phyloP scores from a whole-genome alignment of 2,888 invertebrate genomes.

The Cynaeus angustus region DNA sequence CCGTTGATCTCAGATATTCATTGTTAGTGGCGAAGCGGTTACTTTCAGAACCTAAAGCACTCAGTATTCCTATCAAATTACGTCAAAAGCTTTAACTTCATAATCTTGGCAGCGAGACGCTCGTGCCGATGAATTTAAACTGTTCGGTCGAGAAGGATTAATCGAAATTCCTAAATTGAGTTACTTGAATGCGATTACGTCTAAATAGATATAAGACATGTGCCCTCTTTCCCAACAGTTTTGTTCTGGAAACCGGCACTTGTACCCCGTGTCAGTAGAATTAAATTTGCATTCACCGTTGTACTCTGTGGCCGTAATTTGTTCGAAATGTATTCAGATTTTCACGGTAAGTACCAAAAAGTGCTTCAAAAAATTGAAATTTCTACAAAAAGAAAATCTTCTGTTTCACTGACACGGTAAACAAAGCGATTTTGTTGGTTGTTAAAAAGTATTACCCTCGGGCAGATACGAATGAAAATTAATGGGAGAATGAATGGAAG shows the following conservation, averaged over 20 bases:
- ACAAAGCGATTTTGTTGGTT: no score
- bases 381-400: no score
- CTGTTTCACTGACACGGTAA: no score
- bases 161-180: conserved; percentile 51
- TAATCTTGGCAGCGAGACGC: conserved; percentile 48
- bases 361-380: no score
- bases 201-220: conserved; percentile 49
- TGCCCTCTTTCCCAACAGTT: conserved; percentile 49
- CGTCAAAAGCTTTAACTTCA: conserved; percentile 52
- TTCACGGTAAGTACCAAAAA: no score
- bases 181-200: conserved; percentile 50
- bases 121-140: conserved; percentile 50
- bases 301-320: conserved; percentile 13
- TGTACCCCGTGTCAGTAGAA: conserved; percentile 14
- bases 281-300: conserved; percentile 28
- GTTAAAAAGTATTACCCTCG: no score
- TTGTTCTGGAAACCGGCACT: conserved; percentile 36
- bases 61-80: conserved; percentile 55
- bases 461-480: no score
- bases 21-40: conserved; percentile 55
- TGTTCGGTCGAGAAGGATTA: conserved; percentile 48
- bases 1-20: conserved; percentile 55
- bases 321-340: neutral
- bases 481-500: no score
- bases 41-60: conserved; percentile 52